These are phyloP conservation scores for Venusia cambrica DNA, from an alignment of 2,888 invertebrate genomes.

Conservation along the genomic window DNA sequence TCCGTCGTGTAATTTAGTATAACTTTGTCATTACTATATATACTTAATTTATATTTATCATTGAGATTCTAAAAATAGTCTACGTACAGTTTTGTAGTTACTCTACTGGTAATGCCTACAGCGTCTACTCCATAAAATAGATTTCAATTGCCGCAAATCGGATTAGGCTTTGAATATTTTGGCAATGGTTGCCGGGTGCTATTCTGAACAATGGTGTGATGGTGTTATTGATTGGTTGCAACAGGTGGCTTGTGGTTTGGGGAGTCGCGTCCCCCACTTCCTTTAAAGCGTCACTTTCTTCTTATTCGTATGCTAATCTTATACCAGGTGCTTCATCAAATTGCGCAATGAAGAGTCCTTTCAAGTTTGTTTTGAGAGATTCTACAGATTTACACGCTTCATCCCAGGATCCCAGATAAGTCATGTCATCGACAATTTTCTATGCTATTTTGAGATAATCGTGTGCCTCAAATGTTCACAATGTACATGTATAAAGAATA, in stretches of 20 bases:
- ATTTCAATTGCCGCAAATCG: slow-evolving; percentile 12
- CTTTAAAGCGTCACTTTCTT: slow-evolving; percentile 56
- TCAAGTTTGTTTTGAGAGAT: background rate
- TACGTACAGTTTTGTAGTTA: too few relatives aligned
- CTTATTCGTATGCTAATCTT: slow-evolving; percentile 35
- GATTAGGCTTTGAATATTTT: slow-evolving; percentile 26
- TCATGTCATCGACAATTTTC: too few relatives aligned
- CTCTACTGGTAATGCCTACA: too few relatives aligned
- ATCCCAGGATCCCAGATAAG: too few relatives aligned
- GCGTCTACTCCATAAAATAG: background rate
- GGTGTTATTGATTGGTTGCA: slow-evolving; percentile 74
- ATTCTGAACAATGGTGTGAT: slow-evolving; percentile 63
- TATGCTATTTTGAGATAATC: too few relatives aligned
- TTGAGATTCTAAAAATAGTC: too few relatives aligned
- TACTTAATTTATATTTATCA: too few relatives aligned
- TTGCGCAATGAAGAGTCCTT: slow-evolving; percentile 1
- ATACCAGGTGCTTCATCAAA: slow-evolving; percentile 15
- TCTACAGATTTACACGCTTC: too few relatives aligned
- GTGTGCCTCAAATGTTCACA: slow-evolving; percentile 21
- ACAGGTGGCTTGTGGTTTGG: slow-evolving; percentile 75
- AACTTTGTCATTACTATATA: too few relatives aligned
- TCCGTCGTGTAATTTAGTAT: too few relatives aligned
- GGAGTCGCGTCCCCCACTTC: slow-evolving; percentile 60
- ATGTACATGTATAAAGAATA: slow-evolving; percentile 23
- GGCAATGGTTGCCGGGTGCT: slow-evolving; percentile 42